Evolutionary conservation across 1,140 invertebrate genomes (phyloP), one percentile per base, ranked within the genome.

Genomic region (Aphis gossypii): DNA sequence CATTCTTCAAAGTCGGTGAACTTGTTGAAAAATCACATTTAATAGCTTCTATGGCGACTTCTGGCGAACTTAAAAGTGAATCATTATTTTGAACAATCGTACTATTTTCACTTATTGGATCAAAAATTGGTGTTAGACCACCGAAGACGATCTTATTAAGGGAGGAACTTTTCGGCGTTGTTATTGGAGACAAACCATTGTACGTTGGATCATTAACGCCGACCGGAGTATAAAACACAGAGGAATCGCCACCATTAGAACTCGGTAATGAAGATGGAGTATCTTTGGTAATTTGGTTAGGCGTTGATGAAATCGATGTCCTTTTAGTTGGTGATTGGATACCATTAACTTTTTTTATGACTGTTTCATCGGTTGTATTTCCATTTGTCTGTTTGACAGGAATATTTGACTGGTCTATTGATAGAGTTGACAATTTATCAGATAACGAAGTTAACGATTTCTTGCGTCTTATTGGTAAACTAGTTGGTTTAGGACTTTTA

Each of bases 41-140:
- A 25, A 90, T 90, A 20, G 89, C 89, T 83, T 92, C 90, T n/a
- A 83, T 25, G n/a, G 90, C 90, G n/a, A 83, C 44, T 83, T 83
- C 90, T 1, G 89, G 89, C 2, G 89, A 90, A 41, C 89, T 90
- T 41, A 60, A 90, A 7, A 90, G 14, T 1, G 82, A 93, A 21
- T 93, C 82, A 3, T 18, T 35, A 48, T 35, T 51, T 20, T 93
- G 82, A 48, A 38, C 8, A 44, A 86, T 56, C 11, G 48, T 86
- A 56, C 38, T 86, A 23, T 14, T 54, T 30, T 92, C 82, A 56
- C 48, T 84, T 30, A 60, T 23, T 8, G 68, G 2, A 21, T 86
- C 48, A 18, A 84, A 54, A 41, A 41, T 56, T 44, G 92, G 92
- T 25, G 92, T 86, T n/a, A 93, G 9, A 21, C 23, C 82, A 18